Evolutionary conservation across 2,797 vertebrate species (phyloP).

Genomic region (Adrianichthys oophorus): DNA sequence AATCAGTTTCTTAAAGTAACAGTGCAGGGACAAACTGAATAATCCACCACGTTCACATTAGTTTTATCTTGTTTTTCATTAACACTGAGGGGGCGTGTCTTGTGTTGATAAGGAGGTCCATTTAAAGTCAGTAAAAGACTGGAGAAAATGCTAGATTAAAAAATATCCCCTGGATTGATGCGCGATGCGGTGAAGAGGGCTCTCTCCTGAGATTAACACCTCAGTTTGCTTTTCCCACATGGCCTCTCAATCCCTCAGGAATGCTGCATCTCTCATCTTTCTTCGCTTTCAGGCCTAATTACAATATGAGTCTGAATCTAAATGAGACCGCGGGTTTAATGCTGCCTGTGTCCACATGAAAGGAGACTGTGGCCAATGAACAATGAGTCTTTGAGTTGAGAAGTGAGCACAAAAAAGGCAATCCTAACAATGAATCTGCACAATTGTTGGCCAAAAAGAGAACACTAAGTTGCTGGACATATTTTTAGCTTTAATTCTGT

Average conservation of each 20-base stretch:
- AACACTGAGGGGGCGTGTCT: slow-evolving; percentile 45
- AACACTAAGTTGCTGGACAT: too few species aligned
- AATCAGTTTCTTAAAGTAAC: too few species aligned
- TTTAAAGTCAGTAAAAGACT: slow-evolving; percentile 38
- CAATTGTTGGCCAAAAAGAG: not conserved
- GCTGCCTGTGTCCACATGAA: slow-evolving; percentile 13
- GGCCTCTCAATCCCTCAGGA: slow-evolving; percentile 51
- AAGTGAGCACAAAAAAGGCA: slow-evolving; percentile 5
- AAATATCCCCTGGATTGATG: slow-evolving; percentile 43
- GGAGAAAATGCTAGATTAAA: slow-evolving; percentile 54
- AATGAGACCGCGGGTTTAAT: slow-evolving; percentile 10
- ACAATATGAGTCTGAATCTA: slow-evolving; percentile 15
- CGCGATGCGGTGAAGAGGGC: slow-evolving; percentile 41
- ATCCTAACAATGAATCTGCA: not conserved
- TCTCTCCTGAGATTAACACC: slow-evolving; percentile 57
- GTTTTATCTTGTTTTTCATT: slow-evolving; percentile 8
- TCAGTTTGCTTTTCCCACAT: slow-evolving; percentile 67
- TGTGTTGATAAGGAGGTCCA: slow-evolving; percentile 13
- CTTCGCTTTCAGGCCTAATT: slow-evolving; percentile 33
- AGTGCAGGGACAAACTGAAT: too few species aligned
- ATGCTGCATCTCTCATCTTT: slow-evolving; percentile 50
- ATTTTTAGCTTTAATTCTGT: too few species aligned
- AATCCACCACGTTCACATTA: too few species aligned
- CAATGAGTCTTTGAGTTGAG: not conserved
- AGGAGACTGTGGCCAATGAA: not conserved